Evolutionary conservation across 2,888 invertebrate genomes (phyloP), one percentile per base, ranked within the genome.

Genomic region (Stramonita haemastoma): DNA sequence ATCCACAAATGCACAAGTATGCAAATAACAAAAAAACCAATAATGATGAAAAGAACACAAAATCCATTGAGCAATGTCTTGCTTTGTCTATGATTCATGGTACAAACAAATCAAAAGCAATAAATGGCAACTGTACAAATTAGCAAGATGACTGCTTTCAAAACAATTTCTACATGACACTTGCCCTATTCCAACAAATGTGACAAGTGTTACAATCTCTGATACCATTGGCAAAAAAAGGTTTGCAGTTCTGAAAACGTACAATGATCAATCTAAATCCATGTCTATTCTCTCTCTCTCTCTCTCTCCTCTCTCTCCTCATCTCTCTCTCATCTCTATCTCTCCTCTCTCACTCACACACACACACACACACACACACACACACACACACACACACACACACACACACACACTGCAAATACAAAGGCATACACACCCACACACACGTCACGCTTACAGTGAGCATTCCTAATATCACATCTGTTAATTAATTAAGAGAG

Each of bases 1-100:
- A 29, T n/a, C 26, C 73, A 73, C 0, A 8, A 22, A 73, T n/a
- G n/a, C 17, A 2, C 15, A 79, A 32, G 32, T 8, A 22, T 46
- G 22, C 36, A 46, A 46, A 36, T 6, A 83, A 83, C 22, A 13
- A 0, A 17, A 46, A 66, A 83, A 46, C 46, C 26, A 8, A 11
- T 15, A 79, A 32, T 34, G 1, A 22, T 46, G 22, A 83, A 46
- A 46, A 36, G 26, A 83, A 83, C 22, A 13, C 13, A 17, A 46
- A 83, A 83, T 22, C 46, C 81, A 46, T 83, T 83, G 81, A 83
- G 81, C 81, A 83, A 83, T 83, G 29, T 83, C 46, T 83, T 46
- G 36, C 81, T 83, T 83, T 46, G 8, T 73, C 73, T 29, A 73
- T 73, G 73, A 73, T 29, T 73, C 17, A 73, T 0, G 46, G 46